phyloP scores from a whole-genome alignment of 1,140 invertebrate species.

The Conopomorpha cramerella region DNA sequence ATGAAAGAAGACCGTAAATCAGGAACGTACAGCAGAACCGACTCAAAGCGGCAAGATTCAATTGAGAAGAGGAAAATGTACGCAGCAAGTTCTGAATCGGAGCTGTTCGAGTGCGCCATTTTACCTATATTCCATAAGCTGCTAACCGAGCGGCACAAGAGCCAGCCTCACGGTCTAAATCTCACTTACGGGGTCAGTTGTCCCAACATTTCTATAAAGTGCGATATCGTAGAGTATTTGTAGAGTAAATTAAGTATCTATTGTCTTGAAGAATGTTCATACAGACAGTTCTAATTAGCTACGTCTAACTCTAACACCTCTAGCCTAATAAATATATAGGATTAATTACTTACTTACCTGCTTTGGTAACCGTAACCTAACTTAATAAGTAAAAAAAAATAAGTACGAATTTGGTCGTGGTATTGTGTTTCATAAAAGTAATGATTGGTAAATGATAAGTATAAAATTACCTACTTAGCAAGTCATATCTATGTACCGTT shows the following conservation, averaged over 20 bases:
- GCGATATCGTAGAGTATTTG: slow-evolving; percentile 93
- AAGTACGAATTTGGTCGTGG: too few relatives aligned
- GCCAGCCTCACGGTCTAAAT: slow-evolving; percentile 64
- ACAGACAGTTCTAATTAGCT: too few relatives aligned
- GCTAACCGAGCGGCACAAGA: slow-evolving; percentile 78
- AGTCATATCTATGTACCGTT: too few relatives aligned
- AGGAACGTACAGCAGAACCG: slow-evolving; percentile 28
- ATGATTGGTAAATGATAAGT: too few relatives aligned
- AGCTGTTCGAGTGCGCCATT: slow-evolving; percentile 77
- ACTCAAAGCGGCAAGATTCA: slow-evolving; percentile 45
- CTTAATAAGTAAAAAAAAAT: too few relatives aligned
- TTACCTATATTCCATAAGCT: slow-evolving; percentile 90
- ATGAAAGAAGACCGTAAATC: slow-evolving; percentile 44
- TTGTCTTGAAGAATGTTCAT: neutral
- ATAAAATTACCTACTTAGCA: too few relatives aligned
- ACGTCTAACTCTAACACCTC: too few relatives aligned
- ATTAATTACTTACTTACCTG: too few relatives aligned
- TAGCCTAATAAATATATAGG: too few relatives aligned
- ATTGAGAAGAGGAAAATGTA: slow-evolving; percentile 65
- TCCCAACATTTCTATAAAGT: slow-evolving; percentile 93
- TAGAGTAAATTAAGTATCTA: slow-evolving; percentile 44
- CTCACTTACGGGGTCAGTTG: slow-evolving; percentile 84
- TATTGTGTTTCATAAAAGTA: too few relatives aligned
- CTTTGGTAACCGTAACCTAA: too few relatives aligned
- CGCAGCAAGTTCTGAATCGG: slow-evolving; percentile 81